Base-by-base conservation (phyloP, 2,113 vertebrate genomes). In the Pseudolaguvia tuberculata region DNA sequence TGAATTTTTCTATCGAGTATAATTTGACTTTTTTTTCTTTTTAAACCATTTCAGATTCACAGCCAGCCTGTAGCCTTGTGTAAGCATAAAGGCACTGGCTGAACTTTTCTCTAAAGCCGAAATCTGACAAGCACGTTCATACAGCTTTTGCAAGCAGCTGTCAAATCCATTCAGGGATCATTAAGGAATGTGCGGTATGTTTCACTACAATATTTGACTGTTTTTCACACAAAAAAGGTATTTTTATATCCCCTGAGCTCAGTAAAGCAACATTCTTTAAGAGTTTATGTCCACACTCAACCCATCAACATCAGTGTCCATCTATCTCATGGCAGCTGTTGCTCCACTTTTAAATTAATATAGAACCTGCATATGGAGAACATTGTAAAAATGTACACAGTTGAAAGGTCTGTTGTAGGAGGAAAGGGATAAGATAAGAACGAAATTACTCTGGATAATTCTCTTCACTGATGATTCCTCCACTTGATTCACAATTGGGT, bases 381-480 rank as follows among this genome's bases (percentile, higher is more conserved):
- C 27, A 14, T 8, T 27, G 15, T 29, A 23, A 63, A 73, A 53
- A 18, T 31, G 66, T 8, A 72, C 63, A 42, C 55, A 25, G 35
- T 50, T 52, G 59, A 25, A 53, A 52, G 80, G 83, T 88, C 85
- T 86, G 84, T 69, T 71, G 81, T 81, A 72, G 84, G 85, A 87
- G 82, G 79, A 50, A 69, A 29, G 31, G 29, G 79, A 51, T 70
- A 75, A 58, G 82, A 84, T 83, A 79, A 81, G 69, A 57, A 84
- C 83, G 85, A 81, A 84, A 87, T 84, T 84, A 82, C 73, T 81
- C 81, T 84, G 81, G 85, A 87, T 90, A 88, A 90, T 88, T 89
- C 85, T 83, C 86, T 67, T 79, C 84, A 77, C 79, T 47, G 78
- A 82, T 86, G 82, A 81, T 84, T 79, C 67, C 79, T 86, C 77